Conservation (phyloP, 2,888 invertebrate genomes). For the Spodoptera exigua region DNA sequence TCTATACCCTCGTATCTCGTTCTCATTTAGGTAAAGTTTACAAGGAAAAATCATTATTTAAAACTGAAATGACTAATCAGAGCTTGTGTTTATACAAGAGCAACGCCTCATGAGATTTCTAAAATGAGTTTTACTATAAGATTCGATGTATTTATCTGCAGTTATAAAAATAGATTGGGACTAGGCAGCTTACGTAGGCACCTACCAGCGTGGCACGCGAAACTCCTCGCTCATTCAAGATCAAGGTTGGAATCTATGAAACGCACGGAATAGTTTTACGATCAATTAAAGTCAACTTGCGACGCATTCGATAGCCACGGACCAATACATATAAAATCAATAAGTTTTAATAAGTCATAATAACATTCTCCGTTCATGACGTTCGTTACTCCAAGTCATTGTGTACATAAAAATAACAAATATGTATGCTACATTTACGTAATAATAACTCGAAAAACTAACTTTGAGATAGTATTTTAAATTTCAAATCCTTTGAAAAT, state of each 20-base stretch:
- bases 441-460: too few species aligned
- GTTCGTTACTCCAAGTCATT: too few species aligned
- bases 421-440: too few species aligned
- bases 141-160: conserved; percentile 46
- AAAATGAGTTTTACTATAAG: conserved; percentile 31
- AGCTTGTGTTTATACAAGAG: conserved; percentile 10
- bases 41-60: too few species aligned
- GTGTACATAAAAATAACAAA: too few species aligned
- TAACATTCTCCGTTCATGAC: not conserved
- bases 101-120: conserved; percentile 20
- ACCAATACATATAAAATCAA: conserved; percentile 14
- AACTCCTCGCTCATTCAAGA: conserved; percentile 61
- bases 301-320: conserved; percentile 29
- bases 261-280: conserved; percentile 47
- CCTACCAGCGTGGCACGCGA: conserved; percentile 42
- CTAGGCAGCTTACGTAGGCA: conserved; percentile 55
- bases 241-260: conserved; percentile 58
- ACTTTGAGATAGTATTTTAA: too few species aligned
- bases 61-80: not conserved
- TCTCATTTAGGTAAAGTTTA: too few species aligned
- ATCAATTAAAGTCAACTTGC: conserved; percentile 40
- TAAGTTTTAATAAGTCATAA: conserved; percentile 1
- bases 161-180: conserved; percentile 55
- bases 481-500: too few species aligned
- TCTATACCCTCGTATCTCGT: too few species aligned